Base-by-base conservation (phyloP, 2,113 vertebrate genomes). In the Pituophis catenifer region DNA sequence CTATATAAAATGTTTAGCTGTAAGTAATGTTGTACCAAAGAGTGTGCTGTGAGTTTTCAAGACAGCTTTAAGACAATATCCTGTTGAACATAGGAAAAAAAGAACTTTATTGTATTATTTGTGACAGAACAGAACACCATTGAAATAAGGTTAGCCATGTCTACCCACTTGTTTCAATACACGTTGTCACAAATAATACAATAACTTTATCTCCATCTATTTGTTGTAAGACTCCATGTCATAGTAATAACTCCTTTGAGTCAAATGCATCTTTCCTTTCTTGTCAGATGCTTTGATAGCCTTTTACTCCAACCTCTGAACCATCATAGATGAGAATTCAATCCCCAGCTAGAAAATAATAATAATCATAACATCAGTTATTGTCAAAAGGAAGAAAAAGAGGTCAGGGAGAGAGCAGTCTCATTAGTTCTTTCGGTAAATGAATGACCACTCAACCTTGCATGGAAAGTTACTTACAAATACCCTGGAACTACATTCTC, bases 151-250 rank as follows among this genome's bases (percentile, higher is more conserved):
- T 91, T 90, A 92, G 87, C 94, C 5, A 2, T 94, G 90, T 70
- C 75, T 94, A 58, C 1, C 48, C 62, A 92, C 81, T 95, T 33
- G 94, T 93, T 95, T 94, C 2, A 0, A 54, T 92, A 91, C 94
- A 93, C 94, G 38, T 89, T 93, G 26, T 92, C 93, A 94, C 92
- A 90, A 86, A 89, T 90, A 94, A 95, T 94, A 58, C 91, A 90
- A 91, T 94, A 92, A 92, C n/a, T 94, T 93, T 85, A 94, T 90
- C 85, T 52, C 90, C 24, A 93, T 95, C 88, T 89, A 52, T 94
- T 94, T 94, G 75, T 93, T 94, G 15, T 21, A 29, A 87, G 57
- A 92, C 92, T 94, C 87, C 89, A n/a, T 10, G 0, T 21, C 91
- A 38, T 87, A 94, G 38, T 58, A 38, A 48, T 94, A 94, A 94